Evolutionary conservation across 2,797 vertebrate species (phyloP).

Genomic region (Euphonia xanthogaster): DNA sequence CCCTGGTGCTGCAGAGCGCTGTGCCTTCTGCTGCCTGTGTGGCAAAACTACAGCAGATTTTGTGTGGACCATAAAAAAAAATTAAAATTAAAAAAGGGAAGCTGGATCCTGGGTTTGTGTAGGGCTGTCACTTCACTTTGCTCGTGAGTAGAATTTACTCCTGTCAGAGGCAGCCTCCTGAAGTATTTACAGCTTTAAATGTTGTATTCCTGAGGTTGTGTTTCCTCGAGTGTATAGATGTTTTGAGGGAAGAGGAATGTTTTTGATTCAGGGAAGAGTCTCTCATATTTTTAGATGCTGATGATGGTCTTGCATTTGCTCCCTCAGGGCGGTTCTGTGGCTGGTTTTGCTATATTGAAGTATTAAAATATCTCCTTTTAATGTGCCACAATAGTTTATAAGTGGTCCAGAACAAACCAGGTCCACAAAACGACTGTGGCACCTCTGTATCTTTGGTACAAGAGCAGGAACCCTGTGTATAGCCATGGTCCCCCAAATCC

Average conservation of each 20-base stretch:
- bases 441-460: neutral
- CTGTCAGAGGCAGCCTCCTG: neutral
- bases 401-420: neutral
- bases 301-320: neutral
- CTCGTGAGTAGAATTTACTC: neutral
- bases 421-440: neutral
- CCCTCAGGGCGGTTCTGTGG: rapidly evolving
- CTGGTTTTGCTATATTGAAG: neutral
- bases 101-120: neutral
- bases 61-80: neutral
- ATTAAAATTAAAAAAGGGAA: neutral
- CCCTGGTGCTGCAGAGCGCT: neutral
- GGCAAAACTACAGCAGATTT: neutral
- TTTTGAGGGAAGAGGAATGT: neutral
- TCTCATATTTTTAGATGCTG: neutral
- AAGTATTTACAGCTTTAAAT: neutral
- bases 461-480: neutral
- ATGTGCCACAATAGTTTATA: neutral
- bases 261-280: neutral
- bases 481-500: neutral
- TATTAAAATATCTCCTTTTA: neutral
- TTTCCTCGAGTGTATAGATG: neutral
- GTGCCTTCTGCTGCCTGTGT: rapidly evolving
- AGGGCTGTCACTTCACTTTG: neutral
- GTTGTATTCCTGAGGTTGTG: no score